phyloP scores from a whole-genome alignment of 2,888 invertebrate genomes.

The Hypolimnas misippus region DNA sequence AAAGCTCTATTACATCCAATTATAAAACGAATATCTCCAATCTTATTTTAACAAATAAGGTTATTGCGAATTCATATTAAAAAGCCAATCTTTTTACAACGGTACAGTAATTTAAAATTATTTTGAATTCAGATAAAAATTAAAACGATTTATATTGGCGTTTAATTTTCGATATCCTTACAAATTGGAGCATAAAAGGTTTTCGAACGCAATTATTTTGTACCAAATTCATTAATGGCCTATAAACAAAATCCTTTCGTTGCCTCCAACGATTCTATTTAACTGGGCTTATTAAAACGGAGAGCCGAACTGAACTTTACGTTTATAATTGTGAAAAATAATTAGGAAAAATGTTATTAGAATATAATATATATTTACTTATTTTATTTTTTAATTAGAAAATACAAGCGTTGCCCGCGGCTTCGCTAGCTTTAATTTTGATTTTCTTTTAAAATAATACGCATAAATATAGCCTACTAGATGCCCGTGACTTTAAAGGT shows the following conservation, averaged over 20 bases:
- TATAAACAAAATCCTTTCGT: conserved; percentile 67
- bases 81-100: conserved; percentile 38
- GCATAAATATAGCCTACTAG: too few relatives aligned
- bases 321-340: conserved; percentile 3
- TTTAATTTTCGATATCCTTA: conserved; percentile 58
- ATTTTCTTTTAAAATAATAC: too few relatives aligned
- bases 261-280: conserved; percentile 47
- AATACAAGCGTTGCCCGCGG: too few relatives aligned
- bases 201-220: conserved; percentile 53
- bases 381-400: too few relatives aligned
- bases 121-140: conserved; percentile 34
- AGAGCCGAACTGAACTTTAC: conserved; percentile 34
- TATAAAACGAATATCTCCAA: too few relatives aligned
- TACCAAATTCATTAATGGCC: conserved; percentile 67
- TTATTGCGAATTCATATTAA: too few relatives aligned
- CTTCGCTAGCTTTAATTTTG: too few relatives aligned
- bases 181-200: conserved; percentile 62
- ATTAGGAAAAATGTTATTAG: not conserved
- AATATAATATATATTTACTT: too few relatives aligned
- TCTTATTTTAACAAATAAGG: too few relatives aligned
- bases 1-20: not conserved
- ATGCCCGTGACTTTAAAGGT: too few relatives aligned
- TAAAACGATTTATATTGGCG: conserved; percentile 41
- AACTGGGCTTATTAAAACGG: conserved; percentile 53
- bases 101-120: conserved; percentile 11